Percentiles rank a stretch among this genome's conserved stretches.
Evolutionary conservation across 2,888 invertebrate genomes (phyloP).

Genomic region (Ariolimax columbianus): DNA sequence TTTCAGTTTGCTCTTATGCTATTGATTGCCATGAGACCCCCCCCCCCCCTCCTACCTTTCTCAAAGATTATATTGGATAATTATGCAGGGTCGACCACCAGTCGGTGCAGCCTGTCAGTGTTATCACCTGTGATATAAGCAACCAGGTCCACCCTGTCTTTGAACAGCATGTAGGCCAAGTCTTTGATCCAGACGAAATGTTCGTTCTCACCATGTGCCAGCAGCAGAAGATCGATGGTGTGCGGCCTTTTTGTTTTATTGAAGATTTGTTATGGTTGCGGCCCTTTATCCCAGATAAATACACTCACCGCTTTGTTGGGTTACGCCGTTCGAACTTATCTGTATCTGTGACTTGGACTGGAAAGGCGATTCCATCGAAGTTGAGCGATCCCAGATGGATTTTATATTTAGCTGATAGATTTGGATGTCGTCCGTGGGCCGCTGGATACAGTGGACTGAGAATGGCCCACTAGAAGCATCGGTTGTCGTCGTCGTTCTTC

Average conservation of each 20-base stretch:
- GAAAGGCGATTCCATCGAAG: slow-evolving; percentile 21
- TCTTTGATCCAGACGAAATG: too few relatives aligned
- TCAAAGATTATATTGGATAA: not conserved
- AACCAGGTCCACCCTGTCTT: not conserved
- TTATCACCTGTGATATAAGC: not conserved
- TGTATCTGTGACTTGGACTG: not conserved
- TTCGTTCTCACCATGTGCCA: too few relatives aligned
- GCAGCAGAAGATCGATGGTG: too few relatives aligned
- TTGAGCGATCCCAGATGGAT: not conserved
- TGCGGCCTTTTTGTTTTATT: too few relatives aligned
- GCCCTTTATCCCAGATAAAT: not conserved
- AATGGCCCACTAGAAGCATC: too few relatives aligned
- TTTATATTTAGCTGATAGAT: not conserved
- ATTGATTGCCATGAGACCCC: not conserved
- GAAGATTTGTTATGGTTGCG: not conserved
- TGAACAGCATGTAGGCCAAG: too few relatives aligned
- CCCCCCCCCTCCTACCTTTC: too few relatives aligned
- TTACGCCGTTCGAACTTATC: slow-evolving; percentile 11
- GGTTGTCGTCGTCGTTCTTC: too few relatives aligned
- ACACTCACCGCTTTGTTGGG: not conserved
- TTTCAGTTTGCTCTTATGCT: not conserved
- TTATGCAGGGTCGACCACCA: not conserved
- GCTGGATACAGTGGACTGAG: not conserved
- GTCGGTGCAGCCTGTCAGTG: not conserved
- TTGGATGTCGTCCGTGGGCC: too few relatives aligned